Evolutionary conservation across 2,113 vertebrate genomes (phyloP).

Genomic region (Thinocorus orbignyianus): DNA sequence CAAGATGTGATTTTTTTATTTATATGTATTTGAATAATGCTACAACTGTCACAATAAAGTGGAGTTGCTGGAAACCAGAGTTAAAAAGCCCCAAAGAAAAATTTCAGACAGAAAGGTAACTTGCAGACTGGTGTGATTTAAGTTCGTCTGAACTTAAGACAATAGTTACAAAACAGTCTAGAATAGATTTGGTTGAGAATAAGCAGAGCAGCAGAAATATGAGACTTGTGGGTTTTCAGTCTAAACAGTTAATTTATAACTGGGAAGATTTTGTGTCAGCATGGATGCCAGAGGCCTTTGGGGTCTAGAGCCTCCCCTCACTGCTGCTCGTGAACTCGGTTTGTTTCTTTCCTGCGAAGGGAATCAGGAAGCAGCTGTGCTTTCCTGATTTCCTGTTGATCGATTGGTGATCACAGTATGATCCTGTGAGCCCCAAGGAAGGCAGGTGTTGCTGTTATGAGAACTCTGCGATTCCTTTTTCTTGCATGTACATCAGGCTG

Average conservation of each 20-base stretch:
- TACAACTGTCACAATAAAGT: not conserved
- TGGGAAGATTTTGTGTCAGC: not conserved
- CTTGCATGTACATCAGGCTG: too few species aligned
- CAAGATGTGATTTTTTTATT: not conserved
- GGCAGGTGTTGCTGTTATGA: too few species aligned
- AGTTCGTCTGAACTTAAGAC: not conserved
- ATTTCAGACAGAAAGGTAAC: slow-evolving; percentile 8
- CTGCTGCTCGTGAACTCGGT: too few species aligned
- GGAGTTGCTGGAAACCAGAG: not conserved
- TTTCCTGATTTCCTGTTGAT: too few species aligned
- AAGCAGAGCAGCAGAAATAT: not conserved
- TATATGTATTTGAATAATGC: not conserved
- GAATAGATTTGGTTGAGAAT: not conserved
- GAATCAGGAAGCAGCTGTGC: too few species aligned
- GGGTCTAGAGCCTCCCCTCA: too few species aligned
- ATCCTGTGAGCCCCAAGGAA: too few species aligned
- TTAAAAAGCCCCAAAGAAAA: not conserved
- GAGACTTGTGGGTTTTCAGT: not conserved
- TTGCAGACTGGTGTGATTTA: not conserved
- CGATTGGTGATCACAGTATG: too few species aligned
- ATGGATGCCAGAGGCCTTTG: too few species aligned
- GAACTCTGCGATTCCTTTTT: too few species aligned
- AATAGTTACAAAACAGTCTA: not conserved
- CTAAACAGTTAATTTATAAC: not conserved
- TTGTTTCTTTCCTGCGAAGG: too few species aligned